Evolutionary conservation across 2,113 vertebrate species (phyloP).

Genomic region (Stomatorhinus ivindoensis): DNA sequence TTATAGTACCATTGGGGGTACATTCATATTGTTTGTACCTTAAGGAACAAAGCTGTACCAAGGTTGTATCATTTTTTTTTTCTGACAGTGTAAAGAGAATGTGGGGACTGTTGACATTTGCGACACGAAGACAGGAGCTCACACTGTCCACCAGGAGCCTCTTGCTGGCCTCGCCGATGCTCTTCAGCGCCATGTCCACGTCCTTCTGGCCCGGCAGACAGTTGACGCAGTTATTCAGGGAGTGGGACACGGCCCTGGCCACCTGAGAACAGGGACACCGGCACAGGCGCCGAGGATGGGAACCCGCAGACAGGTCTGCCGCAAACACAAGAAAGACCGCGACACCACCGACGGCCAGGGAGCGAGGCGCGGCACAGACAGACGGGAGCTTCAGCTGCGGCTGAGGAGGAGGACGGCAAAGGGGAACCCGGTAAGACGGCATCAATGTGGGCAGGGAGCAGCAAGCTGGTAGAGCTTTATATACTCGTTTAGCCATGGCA

Average conservation of each 20-base stretch:
- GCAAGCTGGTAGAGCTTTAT: neutral
- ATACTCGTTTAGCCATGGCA: neutral
- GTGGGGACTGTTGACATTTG: neutral
- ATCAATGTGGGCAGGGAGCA: neutral
- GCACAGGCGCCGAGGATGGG: conserved; percentile 21
- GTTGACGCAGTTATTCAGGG: conserved; percentile 96
- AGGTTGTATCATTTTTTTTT: neutral
- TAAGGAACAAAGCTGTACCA: neutral
- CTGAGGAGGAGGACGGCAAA: conserved; percentile 26
- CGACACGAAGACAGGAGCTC: conserved; percentile 36
- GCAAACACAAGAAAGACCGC: no score
- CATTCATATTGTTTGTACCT: neutral
- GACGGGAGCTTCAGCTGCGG: conserved; percentile 21
- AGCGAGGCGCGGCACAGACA: neutral
- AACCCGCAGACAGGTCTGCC: conserved; percentile 57
- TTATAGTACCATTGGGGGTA: neutral
- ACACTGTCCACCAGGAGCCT: conserved; percentile 92
- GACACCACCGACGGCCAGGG: conserved; percentile 22
- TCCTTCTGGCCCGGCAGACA: conserved; percentile 98
- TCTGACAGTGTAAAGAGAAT: neutral
- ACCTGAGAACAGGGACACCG: conserved; percentile 65
- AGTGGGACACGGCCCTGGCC: conserved; percentile 96
- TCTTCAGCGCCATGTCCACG: conserved; percentile 94
- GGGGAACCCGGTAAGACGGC: neutral
- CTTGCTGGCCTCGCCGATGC: conserved; percentile 97